Percentiles rank a stretch among this genome's conserved stretches.
These are phyloP conservation scores for Schrankia costaestrigalis DNA, from an alignment of 2,888 invertebrate genomes.

Conservation along the genomic window DNA sequence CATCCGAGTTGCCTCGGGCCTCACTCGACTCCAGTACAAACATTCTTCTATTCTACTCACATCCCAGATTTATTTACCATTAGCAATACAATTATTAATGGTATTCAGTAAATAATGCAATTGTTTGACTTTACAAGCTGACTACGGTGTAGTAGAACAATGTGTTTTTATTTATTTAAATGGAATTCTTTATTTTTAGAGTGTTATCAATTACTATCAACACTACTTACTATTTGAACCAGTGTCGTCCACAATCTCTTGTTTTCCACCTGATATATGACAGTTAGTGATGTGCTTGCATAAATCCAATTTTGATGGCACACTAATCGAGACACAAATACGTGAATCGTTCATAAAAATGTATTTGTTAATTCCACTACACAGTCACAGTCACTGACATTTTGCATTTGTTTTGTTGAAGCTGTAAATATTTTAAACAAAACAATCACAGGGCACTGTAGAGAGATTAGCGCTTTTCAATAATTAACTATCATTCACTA, in stretches of 20 bases:
- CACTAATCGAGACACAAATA: conserved; percentile 57
- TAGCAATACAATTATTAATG: conserved; percentile 4
- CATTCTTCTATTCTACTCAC: conserved; percentile 49
- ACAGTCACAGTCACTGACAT: conserved; percentile 64
- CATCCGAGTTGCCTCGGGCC: conserved; percentile 62
- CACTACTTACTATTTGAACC: conserved; percentile 76
- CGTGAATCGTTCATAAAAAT: conserved; percentile 59
- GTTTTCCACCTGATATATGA: conserved; percentile 71
- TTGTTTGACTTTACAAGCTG: neutral
- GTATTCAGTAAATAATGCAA: too few species aligned
- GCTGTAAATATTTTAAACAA: conserved; percentile 65
- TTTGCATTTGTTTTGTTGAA: conserved; percentile 52
- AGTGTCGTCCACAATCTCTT: conserved; percentile 72
- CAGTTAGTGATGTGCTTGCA: conserved; percentile 63
- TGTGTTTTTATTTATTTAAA: too few species aligned
- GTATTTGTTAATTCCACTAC: conserved; percentile 48
- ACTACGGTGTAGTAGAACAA: too few species aligned
- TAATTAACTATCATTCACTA: conserved; percentile 77
- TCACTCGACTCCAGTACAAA: conserved; percentile 58
- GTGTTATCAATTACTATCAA: conserved; percentile 9
- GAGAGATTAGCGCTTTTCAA: conserved; percentile 68
- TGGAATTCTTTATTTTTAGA: too few species aligned
- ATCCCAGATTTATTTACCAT: conserved; percentile 41
- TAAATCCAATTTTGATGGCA: conserved; percentile 62
- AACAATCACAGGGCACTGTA: conserved; percentile 75